Evolutionary conservation across 2,113 vertebrate genomes (phyloP).

Genomic region (Oceanodroma tethys): DNA sequence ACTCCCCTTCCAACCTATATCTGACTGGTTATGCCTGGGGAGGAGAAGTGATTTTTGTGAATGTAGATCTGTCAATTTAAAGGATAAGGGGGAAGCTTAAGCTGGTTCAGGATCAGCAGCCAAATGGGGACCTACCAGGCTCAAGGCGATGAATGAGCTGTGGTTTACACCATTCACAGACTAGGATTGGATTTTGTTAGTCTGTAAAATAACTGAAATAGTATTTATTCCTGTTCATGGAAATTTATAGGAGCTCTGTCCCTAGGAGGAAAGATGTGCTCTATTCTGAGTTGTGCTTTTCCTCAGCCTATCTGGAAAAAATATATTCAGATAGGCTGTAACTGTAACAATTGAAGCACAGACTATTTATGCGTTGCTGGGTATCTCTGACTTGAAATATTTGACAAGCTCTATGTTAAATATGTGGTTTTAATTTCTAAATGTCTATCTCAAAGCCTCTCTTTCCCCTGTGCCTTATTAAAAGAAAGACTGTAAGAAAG

Average conservation of each 20-base stretch:
- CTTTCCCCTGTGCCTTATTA: background rate
- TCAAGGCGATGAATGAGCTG: background rate
- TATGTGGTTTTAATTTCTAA: background rate
- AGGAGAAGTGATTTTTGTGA: background rate
- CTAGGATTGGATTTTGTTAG: background rate
- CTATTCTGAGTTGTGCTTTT: background rate
- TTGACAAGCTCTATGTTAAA: background rate
- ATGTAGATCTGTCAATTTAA: background rate
- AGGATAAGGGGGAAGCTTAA: background rate
- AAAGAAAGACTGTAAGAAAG: background rate
- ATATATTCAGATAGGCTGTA: background rate
- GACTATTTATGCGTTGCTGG: background rate
- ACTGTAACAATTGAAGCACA: background rate
- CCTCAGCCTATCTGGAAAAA: background rate
- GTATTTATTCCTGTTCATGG: background rate
- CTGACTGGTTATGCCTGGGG: background rate
- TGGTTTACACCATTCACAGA: background rate
- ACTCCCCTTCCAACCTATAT: rapidly evolving
- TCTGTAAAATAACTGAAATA: background rate
- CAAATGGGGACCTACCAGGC: background rate
- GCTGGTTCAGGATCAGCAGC: background rate
- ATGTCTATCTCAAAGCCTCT: background rate
- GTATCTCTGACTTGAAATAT: background rate
- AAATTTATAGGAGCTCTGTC: background rate
- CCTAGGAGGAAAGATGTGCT: background rate